Evolutionary conservation across 2,113 vertebrate species (phyloP).

Genomic region (Brienomyrus brachyistius): DNA sequence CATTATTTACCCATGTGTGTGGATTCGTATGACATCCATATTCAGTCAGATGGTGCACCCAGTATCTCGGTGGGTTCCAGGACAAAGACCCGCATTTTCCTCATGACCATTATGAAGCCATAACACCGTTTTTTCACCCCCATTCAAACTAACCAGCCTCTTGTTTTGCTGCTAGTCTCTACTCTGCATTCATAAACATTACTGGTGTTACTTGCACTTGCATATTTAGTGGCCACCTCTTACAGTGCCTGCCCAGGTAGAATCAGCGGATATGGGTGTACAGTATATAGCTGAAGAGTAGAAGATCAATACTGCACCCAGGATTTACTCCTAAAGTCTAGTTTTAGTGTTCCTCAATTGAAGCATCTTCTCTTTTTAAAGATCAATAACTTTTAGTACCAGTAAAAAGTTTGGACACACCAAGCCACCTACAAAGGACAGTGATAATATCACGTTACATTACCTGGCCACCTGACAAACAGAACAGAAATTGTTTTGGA

Average conservation of each 20-base stretch:
- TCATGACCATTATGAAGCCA: neutral
- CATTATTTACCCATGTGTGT: neutral
- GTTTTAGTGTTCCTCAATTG: neutral
- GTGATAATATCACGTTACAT: neutral
- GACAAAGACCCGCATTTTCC: neutral
- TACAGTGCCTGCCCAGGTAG: neutral
- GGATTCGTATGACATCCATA: neutral
- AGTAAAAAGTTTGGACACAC: neutral
- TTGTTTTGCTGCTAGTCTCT: neutral
- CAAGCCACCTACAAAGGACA: neutral
- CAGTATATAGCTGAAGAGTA: neutral
- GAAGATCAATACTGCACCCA: neutral
- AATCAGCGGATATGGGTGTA: neutral
- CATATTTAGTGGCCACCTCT: neutral
- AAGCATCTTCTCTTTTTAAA: neutral
- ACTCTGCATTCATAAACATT: neutral
- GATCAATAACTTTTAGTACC: neutral
- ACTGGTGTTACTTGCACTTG: constrained; percentile 1
- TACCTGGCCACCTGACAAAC: neutral
- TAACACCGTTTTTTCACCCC: neutral
- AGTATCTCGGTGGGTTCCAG: neutral
- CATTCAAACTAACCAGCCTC: neutral
- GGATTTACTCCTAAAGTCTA: neutral
- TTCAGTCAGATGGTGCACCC: neutral
- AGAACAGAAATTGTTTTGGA: neutral